phyloP scores from a whole-genome alignment of 2,797 vertebrate genomes.

The Rhinophrynus dorsalis region DNA sequence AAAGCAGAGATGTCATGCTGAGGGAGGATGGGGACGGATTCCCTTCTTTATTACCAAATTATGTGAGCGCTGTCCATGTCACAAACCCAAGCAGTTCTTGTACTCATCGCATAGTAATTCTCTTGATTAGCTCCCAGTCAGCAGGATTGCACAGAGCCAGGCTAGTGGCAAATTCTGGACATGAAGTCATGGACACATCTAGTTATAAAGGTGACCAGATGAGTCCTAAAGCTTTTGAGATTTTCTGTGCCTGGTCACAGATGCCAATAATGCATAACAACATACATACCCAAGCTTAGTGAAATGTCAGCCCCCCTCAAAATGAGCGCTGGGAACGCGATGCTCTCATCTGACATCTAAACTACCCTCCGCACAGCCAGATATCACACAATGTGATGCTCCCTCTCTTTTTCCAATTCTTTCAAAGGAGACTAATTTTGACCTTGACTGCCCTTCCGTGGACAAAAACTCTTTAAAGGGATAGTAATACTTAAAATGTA shows the following conservation, averaged over 20 bases:
- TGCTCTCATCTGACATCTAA: slow-evolving; percentile 1
- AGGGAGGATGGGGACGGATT: no score
- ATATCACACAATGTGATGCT: neutral
- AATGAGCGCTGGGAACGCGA: slow-evolving; percentile 9
- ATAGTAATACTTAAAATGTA: no score
- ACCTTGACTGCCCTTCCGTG: neutral
- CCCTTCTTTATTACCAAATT: no score
- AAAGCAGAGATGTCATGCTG: no score
- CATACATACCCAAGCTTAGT: slow-evolving; percentile 12
- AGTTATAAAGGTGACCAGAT: neutral
- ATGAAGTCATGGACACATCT: slow-evolving; percentile 13
- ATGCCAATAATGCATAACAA: slow-evolving; percentile 24
- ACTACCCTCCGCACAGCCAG: neutral
- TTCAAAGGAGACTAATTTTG: neutral
- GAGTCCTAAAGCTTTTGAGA: neutral
- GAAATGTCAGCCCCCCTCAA: slow-evolving; percentile 35
- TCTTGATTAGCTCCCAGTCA: neutral
- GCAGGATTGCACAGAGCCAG: neutral
- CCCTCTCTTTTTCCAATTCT: neutral
- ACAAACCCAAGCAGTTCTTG: no score
- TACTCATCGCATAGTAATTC: neutral
- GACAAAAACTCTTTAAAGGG: no score
- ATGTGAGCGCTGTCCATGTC: no score
- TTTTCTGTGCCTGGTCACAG: slow-evolving; percentile 18
- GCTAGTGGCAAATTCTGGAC: neutral